Percentiles rank a stretch among this genome's conserved stretches.
Conservation (phyloP, 2,113 vertebrate genomes). For the Salvelinus namaycush region DNA sequence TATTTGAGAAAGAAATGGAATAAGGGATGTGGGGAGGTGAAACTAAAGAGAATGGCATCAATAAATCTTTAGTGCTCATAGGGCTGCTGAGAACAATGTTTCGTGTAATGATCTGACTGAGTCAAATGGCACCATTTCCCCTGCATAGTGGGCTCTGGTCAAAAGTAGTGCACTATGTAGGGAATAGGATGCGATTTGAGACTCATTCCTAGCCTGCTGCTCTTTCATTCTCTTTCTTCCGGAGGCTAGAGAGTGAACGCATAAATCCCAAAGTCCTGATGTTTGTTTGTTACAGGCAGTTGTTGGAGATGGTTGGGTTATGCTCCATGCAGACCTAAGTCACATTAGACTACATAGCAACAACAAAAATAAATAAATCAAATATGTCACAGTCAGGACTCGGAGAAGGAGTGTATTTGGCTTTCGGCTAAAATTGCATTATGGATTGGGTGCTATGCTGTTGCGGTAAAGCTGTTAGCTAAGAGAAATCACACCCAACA, state of each 20-base stretch:
- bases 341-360: not conserved
- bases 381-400: conserved; percentile 43
- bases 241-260: not conserved
- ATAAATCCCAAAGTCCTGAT: not conserved
- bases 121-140: not conserved
- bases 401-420: conserved; percentile 25
- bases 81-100: conserved; percentile 34
- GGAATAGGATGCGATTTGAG: too few species aligned
- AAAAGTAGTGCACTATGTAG: too few species aligned
- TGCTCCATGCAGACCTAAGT: not conserved
- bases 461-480: conserved; percentile 51
- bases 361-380: not conserved
- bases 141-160: too few species aligned
- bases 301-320: not conserved
- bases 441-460: conserved; percentile 42
- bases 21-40: not conserved
- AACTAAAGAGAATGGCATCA: conserved; percentile 26
- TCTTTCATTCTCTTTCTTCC: not conserved
- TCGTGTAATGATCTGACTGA: conserved; percentile 40
- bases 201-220: not conserved
- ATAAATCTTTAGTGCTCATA: conserved; percentile 53
- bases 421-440: conserved; percentile 58
- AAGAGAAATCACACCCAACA: conserved; percentile 16
- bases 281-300: not conserved
- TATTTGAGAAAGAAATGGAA: not conserved